Percentiles rank a stretch among this genome's conserved stretches.
These are phyloP conservation scores for Epizoanthus ramosus DNA, from an alignment of 92 coral and sea anemone genomes.

Conservation along the genomic window DNA sequence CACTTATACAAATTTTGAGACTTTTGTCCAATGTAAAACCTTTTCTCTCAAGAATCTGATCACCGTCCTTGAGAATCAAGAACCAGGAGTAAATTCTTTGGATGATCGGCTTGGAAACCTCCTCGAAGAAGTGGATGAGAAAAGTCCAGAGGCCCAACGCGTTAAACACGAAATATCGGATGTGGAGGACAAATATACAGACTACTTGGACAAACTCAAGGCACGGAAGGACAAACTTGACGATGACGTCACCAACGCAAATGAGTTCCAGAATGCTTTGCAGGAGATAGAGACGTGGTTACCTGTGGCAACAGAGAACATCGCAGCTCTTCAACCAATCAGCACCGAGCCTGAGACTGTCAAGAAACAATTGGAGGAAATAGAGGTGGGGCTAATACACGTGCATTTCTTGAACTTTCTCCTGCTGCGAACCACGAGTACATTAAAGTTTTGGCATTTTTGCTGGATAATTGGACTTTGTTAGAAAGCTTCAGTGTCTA, in stretches of 20 bases:
- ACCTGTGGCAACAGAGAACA: constrained; percentile 77
- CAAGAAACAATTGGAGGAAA: constrained; percentile 83
- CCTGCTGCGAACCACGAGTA: neutral
- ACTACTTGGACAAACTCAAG: constrained; percentile 74
- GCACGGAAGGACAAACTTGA: constrained; percentile 79
- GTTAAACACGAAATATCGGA: constrained; percentile 72
- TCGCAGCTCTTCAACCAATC: constrained; percentile 90
- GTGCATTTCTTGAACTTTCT: neutral
- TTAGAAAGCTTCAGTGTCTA: no score
- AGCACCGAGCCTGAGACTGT: constrained; percentile 95
- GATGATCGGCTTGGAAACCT: constrained; percentile 64
- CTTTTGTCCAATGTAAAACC: neutral
- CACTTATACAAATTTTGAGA: neutral
- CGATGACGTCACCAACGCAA: constrained; percentile 78
- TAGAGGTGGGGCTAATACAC: constrained; percentile 72
- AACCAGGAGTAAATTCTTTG: constrained; percentile 65
- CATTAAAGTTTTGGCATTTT: neutral
- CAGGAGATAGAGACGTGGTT: constrained; percentile 88
- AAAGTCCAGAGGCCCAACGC: constrained; percentile 78
- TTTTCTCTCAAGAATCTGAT: constrained; percentile 56
- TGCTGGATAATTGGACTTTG: neutral
- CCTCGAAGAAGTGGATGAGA: constrained; percentile 81
- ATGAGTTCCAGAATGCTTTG: constrained; percentile 80
- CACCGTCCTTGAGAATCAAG: constrained; percentile 66
- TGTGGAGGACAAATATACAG: constrained; percentile 71